Evolutionary conservation across 2,113 vertebrate genomes (phyloP), one percentile per base, ranked within the genome.

Genomic region (Mus spicilegus): DNA sequence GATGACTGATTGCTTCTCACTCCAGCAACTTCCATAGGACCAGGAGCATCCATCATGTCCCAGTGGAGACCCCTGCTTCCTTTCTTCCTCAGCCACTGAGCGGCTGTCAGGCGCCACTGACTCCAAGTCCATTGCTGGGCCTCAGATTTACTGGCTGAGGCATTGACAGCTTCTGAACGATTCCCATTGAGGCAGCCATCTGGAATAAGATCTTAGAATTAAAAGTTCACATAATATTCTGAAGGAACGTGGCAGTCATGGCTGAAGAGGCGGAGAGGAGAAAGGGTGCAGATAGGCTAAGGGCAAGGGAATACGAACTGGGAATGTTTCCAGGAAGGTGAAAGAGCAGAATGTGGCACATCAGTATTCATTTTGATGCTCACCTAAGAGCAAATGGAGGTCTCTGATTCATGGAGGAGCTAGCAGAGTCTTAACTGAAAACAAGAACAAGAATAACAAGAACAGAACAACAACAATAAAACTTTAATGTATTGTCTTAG

Each of bases 141-240:
- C 54, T 96, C 75, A 69, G 2, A 84, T 89, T 96, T 87, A 89
- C 28, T 69, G 87, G 63, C 33, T 61, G 70, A 96, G 76, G 72
- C 65, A 14, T 1, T 65, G 65, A n/a, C 51, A 90, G 39, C 58
- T n/a, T 95, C 73, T 70, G 61, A 77, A 24, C 28, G 20, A 75
- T 70, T 80, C 39, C 61, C 75, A 89, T 73, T 0, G 24, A 92
- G 28, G 91, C 76, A 86, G 72, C 87, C 89, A 54, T 93, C 81
- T 7, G 39, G 76, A 96, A 96, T 8, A 11, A 16, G 49, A 51
- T 87, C 92, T 93, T 92, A 90, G 58, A 93, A 81, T 93, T 89
- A 92, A 36, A 92, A 77, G 76, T 81, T 88, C 77, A 10, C 63
- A 5, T 61, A 20, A 63, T 90, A 42, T 69, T 88, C 70, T 54